Percentiles rank a stretch among this genome's conserved stretches.
Evolutionary conservation across 2,888 invertebrate species (phyloP).

Genomic region (Cheilosia vulpina): DNA sequence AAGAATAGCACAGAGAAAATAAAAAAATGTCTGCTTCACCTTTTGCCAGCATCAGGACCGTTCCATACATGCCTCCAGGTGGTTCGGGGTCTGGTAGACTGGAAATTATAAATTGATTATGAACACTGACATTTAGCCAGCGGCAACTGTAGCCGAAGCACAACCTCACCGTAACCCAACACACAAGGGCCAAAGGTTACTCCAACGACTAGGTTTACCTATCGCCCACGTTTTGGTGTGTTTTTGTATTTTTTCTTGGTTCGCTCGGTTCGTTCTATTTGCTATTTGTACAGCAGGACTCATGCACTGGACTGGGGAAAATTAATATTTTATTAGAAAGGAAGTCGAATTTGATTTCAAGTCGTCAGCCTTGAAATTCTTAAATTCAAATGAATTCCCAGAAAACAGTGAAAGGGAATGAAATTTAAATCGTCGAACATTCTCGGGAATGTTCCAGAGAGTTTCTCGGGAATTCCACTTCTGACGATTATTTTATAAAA

Average conservation of each 20-base stretch:
- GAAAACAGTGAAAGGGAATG: not conserved
- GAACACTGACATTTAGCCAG: constrained; percentile 72
- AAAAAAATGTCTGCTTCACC: constrained; percentile 35
- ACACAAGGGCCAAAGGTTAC: constrained; percentile 42
- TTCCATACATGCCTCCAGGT: constrained; percentile 58
- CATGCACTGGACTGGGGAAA: not conserved
- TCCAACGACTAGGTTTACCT: not conserved
- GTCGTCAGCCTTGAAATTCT: constrained; percentile 26
- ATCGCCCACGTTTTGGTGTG: too few relatives aligned
- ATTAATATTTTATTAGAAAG: constrained; percentile 50
- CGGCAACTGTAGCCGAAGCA: constrained; percentile 51
- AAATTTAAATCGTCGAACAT: not conserved
- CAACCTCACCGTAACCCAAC: constrained; percentile 23
- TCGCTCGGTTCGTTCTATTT: not conserved
- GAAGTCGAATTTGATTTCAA: constrained; percentile 20
- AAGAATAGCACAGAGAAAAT: constrained; percentile 8
- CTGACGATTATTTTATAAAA: too few relatives aligned
- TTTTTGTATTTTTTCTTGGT: not conserved
- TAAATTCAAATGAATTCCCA: constrained; percentile 14
- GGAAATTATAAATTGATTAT: constrained; percentile 75
- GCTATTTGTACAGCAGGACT: not conserved
- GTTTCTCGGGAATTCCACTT: too few relatives aligned
- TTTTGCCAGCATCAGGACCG: constrained; percentile 17
- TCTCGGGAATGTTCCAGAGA: not conserved
- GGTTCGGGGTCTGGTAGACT: constrained; percentile 69